Percentiles rank a stretch among this genome's conserved stretches.
These are phyloP conservation scores for Microtus ochrogaster DNA, from an alignment of 2,113 vertebrate species.

Conservation along the genomic window DNA sequence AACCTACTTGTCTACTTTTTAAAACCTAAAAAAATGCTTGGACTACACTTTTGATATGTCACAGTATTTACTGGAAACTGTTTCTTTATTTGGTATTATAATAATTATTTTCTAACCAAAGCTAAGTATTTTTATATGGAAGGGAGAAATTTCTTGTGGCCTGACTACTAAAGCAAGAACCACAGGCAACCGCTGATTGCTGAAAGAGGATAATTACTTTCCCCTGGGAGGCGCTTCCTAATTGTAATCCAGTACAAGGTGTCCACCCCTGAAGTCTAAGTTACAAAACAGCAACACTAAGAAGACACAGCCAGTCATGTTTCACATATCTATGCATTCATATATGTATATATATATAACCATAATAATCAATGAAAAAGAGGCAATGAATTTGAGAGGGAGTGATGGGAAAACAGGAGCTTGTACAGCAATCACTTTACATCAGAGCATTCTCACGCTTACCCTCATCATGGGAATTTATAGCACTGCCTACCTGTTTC, in stretches of 20 bases:
- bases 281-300: not conserved
- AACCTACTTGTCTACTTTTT: not conserved
- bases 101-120: not conserved
- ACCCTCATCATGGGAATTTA: not conserved
- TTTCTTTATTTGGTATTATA: not conserved
- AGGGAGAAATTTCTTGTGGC: not conserved
- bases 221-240: rapidly evolving
- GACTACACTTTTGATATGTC: not conserved
- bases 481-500: not conserved
- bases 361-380: not conserved
- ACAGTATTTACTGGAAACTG: not conserved
- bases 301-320: not conserved
- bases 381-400: not conserved
- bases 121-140: not conserved
- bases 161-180: not conserved
- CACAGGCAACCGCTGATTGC: not conserved
- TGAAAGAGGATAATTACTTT: not conserved
- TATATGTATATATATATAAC: not conserved
- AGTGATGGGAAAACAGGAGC: too few relatives aligned
- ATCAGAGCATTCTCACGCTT: too few relatives aligned
- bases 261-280: not conserved
- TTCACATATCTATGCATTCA: not conserved
- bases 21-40: not conserved
- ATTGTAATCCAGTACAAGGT: not conserved
- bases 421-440: not conserved